Evolutionary conservation across 2,797 vertebrate genomes (phyloP), one percentile per base, ranked within the genome.

Genomic region (Myripristis jacobus): DNA sequence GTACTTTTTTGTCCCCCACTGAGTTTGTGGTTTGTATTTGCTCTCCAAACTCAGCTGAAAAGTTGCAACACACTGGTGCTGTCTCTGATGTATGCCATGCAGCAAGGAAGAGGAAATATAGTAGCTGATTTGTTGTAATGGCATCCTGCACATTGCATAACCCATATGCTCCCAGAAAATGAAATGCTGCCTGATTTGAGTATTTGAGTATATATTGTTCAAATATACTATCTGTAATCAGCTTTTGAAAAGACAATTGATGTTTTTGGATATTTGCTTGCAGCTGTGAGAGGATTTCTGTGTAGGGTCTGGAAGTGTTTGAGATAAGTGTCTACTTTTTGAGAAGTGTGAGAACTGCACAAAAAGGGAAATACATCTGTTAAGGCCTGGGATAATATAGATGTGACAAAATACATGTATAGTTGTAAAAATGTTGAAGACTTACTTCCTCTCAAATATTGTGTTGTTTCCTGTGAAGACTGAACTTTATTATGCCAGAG

Each of bases 161-260:
- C 3, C 36, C 36, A 27, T 5, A 59, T 22, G 22, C 57, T 29
- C 24, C 51, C n/a, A 53, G 5, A 53, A 6, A 53, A 29, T 22
- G 22, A 51, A 24, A 47, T 51, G 9, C 5, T 19, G 31, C 1
- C 31, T 18, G 15, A 15, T 59, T 60, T 36, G 9, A 44, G 3
- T 58, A 15, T 59, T 60, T 36, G 9, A 44, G 3, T 58, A 60
- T 38, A 58, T 25, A 58, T 24, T 58, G 13, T 25, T 44, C 34
- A 38, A 58, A 58, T 19, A 15, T 18, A 21, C 27, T 29, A 6
- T 29, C 27, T 57, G 34, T 41, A 3, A 41, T 15, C 38, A 41
- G 12, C 52, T 34, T 31, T 29, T 36, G 53, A 4, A 47, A 34
- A 56, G 8, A 21, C 36, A 10, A 12, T 18, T 19, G 18, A 34